Evolutionary conservation across 2,797 vertebrate species (phyloP).

Genomic region (Valencia hispanica): DNA sequence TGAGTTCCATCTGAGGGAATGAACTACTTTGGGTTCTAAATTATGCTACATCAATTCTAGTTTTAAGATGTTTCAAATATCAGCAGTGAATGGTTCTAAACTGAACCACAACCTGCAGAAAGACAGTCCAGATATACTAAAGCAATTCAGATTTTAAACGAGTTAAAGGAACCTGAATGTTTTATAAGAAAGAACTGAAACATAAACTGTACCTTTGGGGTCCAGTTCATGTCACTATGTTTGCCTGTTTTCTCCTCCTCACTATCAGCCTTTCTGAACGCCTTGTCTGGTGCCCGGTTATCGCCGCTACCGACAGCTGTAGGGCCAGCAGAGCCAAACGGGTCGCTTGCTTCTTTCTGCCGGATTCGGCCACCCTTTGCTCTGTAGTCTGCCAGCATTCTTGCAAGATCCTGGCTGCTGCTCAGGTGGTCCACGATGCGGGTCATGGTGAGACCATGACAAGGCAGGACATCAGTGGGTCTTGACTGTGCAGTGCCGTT

Average conservation of each 20-base stretch:
- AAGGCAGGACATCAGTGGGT: slow-evolving; percentile 85
- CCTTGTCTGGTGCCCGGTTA: slow-evolving; percentile 70
- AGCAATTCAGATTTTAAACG: no score
- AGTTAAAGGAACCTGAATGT: not conserved
- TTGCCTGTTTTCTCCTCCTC: slow-evolving; percentile 87
- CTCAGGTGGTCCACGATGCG: slow-evolving; percentile 88
- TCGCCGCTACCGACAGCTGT: slow-evolving; percentile 31
- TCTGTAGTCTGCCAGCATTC: slow-evolving; percentile 94
- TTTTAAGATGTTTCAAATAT: no score
- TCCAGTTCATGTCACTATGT: slow-evolving; percentile 84
- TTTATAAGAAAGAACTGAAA: not conserved
- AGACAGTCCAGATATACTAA: no score
- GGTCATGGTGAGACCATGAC: slow-evolving; percentile 88
- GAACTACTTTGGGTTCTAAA: no score
- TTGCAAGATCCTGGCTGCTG: slow-evolving; percentile 86
- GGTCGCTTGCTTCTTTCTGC: slow-evolving; percentile 82
- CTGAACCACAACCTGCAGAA: no score
- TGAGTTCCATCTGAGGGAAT: no score
- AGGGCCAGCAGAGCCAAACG: slow-evolving; percentile 72
- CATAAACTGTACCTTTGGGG: slow-evolving; percentile 85
- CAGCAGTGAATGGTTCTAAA: no score
- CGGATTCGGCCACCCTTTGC: slow-evolving; percentile 93
- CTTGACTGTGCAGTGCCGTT: slow-evolving; percentile 80
- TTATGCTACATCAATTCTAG: no score
- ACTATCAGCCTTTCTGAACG: slow-evolving; percentile 80